Base-by-base conservation (phyloP, 2,888 invertebrate genomes). In the Polia nebulosa region DNA sequence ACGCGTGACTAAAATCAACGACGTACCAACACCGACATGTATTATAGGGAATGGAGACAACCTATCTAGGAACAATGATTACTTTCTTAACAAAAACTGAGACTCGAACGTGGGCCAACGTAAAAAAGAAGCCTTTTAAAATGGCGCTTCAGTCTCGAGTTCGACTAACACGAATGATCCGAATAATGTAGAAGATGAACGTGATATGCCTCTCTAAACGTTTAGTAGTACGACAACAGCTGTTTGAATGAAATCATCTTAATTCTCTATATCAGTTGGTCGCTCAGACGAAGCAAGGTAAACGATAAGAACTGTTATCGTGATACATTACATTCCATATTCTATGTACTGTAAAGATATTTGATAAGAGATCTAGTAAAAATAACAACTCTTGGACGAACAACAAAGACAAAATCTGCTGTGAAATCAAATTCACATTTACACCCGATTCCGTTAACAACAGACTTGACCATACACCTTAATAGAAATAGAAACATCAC, bases 1-100 rank as follows among this genome's bases (percentile, higher is more conserved):
- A 92, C 92, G 91, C 92, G 92, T 93, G 92, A 93, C 92, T 93
- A 92, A 93, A 91, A 89, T 89, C 88, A 78, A 86, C 87, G 87
- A 84, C 87, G 84, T 84, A 84, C 81, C 80, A 87, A 84, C 82
- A 88, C 84, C 83, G 79, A 87, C 88, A 85, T 83, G 85, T 86
- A 80, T 83, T 85, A 89, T 86, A 87, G 90, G 88, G 86, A 87
- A 87, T 75, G 72, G 79, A 89, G 88, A 86, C 81, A 80, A 75
- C 73, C 80, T 78, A 81, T 78, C 79, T 79, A 85, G 80, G 80
- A 87, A 88, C 85, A 88, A 85, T 85, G 80, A 79, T 79, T 70
- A 72, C 76, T 81, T 81, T 72, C 79, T 53, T 51, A 63, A 75
- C 65, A 86, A 78, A 78, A 80, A 83, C 72, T 70, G 56, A 72